Base-by-base conservation (phyloP, 2,888 invertebrate genomes). In the Brenthis daphne region DNA sequence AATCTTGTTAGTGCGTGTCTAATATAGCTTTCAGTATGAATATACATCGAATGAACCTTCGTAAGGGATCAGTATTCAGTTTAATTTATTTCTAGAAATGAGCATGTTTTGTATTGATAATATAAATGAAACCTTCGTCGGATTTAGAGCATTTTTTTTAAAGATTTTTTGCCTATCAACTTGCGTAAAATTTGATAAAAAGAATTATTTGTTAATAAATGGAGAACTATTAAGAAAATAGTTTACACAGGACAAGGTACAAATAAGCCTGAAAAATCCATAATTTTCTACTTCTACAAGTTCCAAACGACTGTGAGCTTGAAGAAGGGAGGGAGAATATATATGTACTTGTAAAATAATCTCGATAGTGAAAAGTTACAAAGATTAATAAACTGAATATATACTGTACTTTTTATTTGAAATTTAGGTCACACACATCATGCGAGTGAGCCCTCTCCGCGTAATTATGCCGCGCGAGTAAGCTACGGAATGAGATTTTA, bases 381-480 rank as follows among this genome's bases (percentile, higher is more conserved):
- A 12, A 37, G 2, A 61, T 47, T 64, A 64, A 51, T 61, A 65
- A 65, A 65, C 51, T 51, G 57, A 50, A 51, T 20, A 61, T 20
- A 61, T 56, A 69, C 61, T 65, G 63, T 63, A 64, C 68, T 71
- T 68, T 70, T 70, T 72, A 68, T 66, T 64, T 63, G 65, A 73
- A 69, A 73, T 73, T 66, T 69, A 72, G 73, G 73, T 74, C 74
- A 70, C 66, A 71, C 70, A 70, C 67, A 66, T 69, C 61, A 66
- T 65, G 67, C 61, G 70, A 68, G 68, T 65, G 64, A 63, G 68
- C 73, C 70, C 69, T 74, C 70, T 66, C 53, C 29, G 61, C 56
- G 68, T 73, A 72, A 73, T 74, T 72, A 71, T 73, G 70, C 70
- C 64, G 63, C 65, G 74, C 69, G 60, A 73, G 71, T 64, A 64